Percentiles rank a stretch among this genome's conserved stretches.
Evolutionary conservation across 2,113 vertebrate genomes (phyloP).

Genomic region (Anhinga rufa): DNA sequence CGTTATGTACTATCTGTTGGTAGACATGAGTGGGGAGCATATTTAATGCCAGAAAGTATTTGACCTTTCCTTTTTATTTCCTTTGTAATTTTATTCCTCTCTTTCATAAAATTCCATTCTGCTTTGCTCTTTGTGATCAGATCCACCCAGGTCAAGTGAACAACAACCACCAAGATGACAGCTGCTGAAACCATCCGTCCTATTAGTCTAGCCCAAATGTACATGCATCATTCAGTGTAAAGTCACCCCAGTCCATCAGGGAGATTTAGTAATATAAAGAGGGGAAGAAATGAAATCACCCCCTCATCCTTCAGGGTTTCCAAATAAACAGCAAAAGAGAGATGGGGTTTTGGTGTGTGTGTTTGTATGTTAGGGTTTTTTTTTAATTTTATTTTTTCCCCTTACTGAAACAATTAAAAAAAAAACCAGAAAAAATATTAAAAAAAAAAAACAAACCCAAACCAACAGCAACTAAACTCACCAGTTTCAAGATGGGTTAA

Average conservation of each 20-base stretch:
- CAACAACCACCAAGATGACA: background rate
- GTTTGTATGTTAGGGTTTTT: background rate
- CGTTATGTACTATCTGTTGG: background rate
- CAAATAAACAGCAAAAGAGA: background rate
- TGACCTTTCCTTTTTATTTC: background rate
- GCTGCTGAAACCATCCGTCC: background rate
- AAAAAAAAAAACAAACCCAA: background rate
- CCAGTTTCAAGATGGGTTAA: conserved; percentile 24
- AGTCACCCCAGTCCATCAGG: background rate
- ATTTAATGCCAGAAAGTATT: background rate
- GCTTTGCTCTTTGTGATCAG: background rate
- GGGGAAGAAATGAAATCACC: background rate
- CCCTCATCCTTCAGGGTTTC: background rate
- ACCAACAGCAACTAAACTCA: background rate
- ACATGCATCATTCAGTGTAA: background rate
- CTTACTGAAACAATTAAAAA: background rate
- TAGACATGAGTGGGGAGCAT: background rate
- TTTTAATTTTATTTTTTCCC: background rate
- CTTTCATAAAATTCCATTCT: background rate
- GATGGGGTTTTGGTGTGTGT: background rate
- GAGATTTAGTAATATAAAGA: background rate
- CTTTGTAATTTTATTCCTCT: background rate
- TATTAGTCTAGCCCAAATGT: background rate
- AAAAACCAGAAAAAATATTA: background rate
- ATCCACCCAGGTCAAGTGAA: background rate